Evolutionary conservation across 2,113 vertebrate genomes (phyloP).

Genomic region (Anhinga rufa): DNA sequence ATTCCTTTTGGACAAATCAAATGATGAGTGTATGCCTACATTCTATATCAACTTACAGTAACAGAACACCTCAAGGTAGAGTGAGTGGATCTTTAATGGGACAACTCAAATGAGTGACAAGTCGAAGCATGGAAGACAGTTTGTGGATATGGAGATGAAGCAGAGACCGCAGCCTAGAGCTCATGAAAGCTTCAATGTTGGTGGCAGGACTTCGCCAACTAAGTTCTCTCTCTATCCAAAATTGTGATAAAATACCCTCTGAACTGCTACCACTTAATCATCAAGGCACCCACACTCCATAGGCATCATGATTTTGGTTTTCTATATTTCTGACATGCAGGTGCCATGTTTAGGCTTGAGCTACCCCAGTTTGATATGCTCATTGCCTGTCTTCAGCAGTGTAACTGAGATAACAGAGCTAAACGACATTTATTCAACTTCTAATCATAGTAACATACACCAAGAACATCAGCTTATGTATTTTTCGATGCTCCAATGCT

Average conservation of each 20-base stretch:
- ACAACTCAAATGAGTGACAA: not conserved
- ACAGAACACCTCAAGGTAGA: not conserved
- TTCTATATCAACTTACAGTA: not conserved
- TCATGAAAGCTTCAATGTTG: not conserved
- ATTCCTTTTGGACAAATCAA: not conserved
- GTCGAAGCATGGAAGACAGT: not conserved
- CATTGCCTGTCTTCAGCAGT: not conserved
- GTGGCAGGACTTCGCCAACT: not conserved
- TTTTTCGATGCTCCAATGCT: not conserved
- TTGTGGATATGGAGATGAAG: not conserved
- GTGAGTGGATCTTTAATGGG: not conserved
- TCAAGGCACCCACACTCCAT: not conserved
- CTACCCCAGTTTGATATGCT: not conserved
- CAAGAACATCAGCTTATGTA: not conserved
- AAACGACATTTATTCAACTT: not conserved
- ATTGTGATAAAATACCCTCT: not conserved
- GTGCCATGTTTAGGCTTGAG: not conserved
- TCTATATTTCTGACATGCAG: not conserved
- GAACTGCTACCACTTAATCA: not conserved
- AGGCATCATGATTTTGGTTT: not conserved
- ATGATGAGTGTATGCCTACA: not conserved
- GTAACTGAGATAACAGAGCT: not conserved
- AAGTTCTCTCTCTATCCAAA: not conserved
- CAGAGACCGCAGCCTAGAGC: not conserved
- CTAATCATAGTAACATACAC: not conserved